Evolutionary conservation across 2,888 invertebrate species (phyloP).

Genomic region (Terebella lapidaria): DNA sequence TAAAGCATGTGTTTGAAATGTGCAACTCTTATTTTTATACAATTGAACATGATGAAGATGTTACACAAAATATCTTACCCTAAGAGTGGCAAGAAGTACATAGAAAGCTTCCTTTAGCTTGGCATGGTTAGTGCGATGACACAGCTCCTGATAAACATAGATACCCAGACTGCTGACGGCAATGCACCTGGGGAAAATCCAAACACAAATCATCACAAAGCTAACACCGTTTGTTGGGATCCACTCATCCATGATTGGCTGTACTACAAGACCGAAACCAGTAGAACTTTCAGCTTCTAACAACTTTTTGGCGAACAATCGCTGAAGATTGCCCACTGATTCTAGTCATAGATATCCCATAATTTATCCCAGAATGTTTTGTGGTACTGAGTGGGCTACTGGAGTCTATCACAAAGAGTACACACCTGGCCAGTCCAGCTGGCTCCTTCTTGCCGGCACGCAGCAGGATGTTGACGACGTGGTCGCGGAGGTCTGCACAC

Average conservation of each 20-base stretch:
- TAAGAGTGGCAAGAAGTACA: conserved; percentile 65
- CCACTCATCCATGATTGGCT: too few species aligned
- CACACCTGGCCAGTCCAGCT: conserved; percentile 73
- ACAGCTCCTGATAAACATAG: conserved; percentile 66
- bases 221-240: too few species aligned
- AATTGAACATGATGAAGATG: background rate
- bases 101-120: conserved; percentile 67
- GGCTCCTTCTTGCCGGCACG: conserved; percentile 85
- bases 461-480: conserved; percentile 78
- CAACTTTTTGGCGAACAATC: too few species aligned
- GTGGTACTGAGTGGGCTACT: too few species aligned
- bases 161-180: conserved; percentile 80
- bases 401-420: too few species aligned
- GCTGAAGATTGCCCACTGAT: too few species aligned
- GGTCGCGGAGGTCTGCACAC: conserved; percentile 78
- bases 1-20: too few species aligned
- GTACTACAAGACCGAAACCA: too few species aligned
- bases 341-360: too few species aligned
- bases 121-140: conserved; percentile 62
- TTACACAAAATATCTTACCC: conserved; percentile 57
- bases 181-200: conserved; percentile 63
- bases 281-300: too few species aligned
- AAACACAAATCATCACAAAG: too few species aligned
- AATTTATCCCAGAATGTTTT: too few species aligned
- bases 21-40: background rate